Evolutionary conservation across 2,797 vertebrate genomes (phyloP), one percentile per base, ranked within the genome.

Genomic region (Argya squamiceps): DNA sequence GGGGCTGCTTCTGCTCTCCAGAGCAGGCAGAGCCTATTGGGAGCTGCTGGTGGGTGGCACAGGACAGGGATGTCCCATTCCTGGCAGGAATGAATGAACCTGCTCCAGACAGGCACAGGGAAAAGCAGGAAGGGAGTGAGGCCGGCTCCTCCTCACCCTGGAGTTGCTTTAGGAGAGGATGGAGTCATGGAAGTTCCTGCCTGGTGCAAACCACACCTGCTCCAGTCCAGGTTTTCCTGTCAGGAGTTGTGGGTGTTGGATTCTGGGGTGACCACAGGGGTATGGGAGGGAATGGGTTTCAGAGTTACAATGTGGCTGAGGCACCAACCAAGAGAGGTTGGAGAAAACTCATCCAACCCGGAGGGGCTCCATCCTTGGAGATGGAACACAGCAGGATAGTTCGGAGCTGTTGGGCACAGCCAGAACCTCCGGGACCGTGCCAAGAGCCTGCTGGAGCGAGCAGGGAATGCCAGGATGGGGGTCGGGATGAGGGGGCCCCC

Each of bases 401-500:
- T 63, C 1, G 0, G 67, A 60, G 55, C 59, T n/a, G 60, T 53
- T 5, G 46, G 87, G 63, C 19, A 4, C 81, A 70, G 34, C 43
- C 18, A 1, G 44, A 69, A 47, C 70, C 12, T 8, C 9, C 0
- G 3, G 71, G 84, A 29, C 49, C 12, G 0, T 58, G 53, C 80
- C 89, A 88, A 41, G 80, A 12, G 15, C 34, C 53, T 81, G 83
- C 6, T 5, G 36, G 68, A 89, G 67, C 0, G 8, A 79, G 67
- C 56, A 14, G 88, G 82, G 88, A 64, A 26, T 64, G 88, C 52
- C 2, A 2, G 88, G 55, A 29, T 44, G 3, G 29, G 90, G 89
- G 74, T 87, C 49, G 5, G 84, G 73, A 39, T 41, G 55, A 78
- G 60, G 73, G 70, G 78, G 44, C 43, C 47, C 46, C 15, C 32